Percentiles rank a stretch among this genome's conserved stretches.
These are phyloP conservation scores for Balaenoptera acutorostrata DNA, from an alignment of 2,113 vertebrate genomes.

Conservation along the genomic window DNA sequence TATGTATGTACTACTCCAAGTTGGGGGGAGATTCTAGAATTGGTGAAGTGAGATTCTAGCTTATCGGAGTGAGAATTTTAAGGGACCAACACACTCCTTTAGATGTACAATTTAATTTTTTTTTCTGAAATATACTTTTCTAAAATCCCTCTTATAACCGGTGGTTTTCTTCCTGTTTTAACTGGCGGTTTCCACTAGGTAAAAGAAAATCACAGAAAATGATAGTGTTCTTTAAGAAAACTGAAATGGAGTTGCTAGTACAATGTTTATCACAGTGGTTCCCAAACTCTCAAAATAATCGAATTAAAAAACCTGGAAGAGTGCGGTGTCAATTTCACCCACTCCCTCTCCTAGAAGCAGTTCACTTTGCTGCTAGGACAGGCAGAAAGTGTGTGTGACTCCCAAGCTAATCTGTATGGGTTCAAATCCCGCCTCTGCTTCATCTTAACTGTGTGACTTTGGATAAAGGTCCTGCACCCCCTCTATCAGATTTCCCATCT, in stretches of 20 bases:
- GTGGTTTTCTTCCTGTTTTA: background rate
- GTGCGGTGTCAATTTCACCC: background rate
- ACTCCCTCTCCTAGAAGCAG: background rate
- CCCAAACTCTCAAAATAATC: background rate
- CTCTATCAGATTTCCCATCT: background rate
- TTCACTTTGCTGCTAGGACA: background rate
- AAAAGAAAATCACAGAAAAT: background rate
- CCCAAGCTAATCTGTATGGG: fast-evolving
- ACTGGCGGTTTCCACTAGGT: background rate
- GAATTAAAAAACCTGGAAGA: background rate
- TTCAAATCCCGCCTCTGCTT: background rate
- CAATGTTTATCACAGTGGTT: background rate
- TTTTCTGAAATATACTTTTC: background rate
- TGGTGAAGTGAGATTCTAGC: background rate
- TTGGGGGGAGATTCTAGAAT: background rate
- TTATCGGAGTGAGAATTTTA: background rate
- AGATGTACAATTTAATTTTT: background rate
- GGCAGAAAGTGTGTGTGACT: too few relatives aligned
- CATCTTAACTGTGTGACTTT: background rate
- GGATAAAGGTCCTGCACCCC: background rate
- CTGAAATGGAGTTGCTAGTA: background rate
- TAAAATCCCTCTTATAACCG: background rate
- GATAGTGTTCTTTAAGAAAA: background rate
- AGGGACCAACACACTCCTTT: background rate
- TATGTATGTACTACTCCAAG: background rate